Conservation (phyloP, 2,797 vertebrate species). For the Esox lucius region DNA sequence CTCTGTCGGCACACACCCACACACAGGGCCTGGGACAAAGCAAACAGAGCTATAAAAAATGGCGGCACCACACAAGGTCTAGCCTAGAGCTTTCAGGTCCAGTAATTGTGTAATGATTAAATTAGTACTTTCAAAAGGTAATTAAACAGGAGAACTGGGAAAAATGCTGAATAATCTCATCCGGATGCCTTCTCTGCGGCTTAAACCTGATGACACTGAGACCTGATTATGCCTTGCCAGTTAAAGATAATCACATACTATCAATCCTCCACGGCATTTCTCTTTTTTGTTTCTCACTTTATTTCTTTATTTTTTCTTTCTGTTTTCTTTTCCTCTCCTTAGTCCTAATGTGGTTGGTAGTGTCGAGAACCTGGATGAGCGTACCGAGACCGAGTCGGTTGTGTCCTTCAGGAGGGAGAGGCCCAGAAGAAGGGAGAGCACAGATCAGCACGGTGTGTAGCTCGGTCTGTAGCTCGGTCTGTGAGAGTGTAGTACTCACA, state of each 20-base stretch:
- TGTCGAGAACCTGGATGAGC: constrained; percentile 87
- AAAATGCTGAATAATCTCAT: neutral
- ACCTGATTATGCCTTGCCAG: neutral
- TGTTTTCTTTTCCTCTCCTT: constrained; percentile 1
- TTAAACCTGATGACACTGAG: neutral
- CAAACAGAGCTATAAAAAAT: neutral
- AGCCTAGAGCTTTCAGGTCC: neutral
- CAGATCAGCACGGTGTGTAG: constrained; percentile 78
- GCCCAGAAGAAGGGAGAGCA: constrained; percentile 82
- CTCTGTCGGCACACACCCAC: neutral
- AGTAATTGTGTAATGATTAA: neutral
- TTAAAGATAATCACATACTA: neutral
- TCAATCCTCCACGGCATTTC: neutral
- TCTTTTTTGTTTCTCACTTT: neutral
- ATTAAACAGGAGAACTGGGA: neutral
- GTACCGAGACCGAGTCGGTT: constrained; percentile 89
- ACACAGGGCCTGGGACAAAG: neutral
- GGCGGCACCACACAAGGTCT: neutral
- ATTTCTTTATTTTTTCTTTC: neutral
- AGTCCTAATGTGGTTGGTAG: constrained; percentile 86
- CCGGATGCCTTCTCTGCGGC: neutral
- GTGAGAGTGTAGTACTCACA: neutral
- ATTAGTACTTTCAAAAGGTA: neutral
- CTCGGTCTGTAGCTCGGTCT: neutral
- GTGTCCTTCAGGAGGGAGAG: constrained; percentile 86